Conservation (phyloP, 1,140 invertebrate genomes). For the Telenomus remus region DNA sequence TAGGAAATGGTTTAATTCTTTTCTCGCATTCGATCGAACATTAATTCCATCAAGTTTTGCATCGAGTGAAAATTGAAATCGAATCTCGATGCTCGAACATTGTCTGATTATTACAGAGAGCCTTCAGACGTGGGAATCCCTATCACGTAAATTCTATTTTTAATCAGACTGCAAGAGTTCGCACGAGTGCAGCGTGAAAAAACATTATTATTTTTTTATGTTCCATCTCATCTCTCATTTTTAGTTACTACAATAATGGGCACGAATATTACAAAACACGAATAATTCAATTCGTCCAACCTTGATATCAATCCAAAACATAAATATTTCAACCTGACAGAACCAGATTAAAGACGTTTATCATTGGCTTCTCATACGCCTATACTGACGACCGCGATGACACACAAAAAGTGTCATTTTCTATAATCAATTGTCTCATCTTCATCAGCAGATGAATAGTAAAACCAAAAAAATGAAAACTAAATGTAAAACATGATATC, state of each 20-base stretch:
- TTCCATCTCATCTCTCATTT: background rate
- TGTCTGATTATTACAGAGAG: slow-evolving; percentile 11
- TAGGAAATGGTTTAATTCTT: too few relatives aligned
- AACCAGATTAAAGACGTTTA: slow-evolving; percentile 24
- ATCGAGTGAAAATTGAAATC: background rate
- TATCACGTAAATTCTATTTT: slow-evolving; percentile 49
- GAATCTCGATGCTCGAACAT: too few relatives aligned
- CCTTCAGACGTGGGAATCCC: slow-evolving; percentile 41
- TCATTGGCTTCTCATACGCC: slow-evolving; percentile 15
- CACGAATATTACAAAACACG: background rate
- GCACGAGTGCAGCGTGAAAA: slow-evolving; percentile 16
- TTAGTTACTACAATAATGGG: background rate
- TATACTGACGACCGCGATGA: background rate
- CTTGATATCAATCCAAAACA: slow-evolving; percentile 45
- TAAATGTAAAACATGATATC: slow-evolving; percentile 20
- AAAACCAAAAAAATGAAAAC: slow-evolving; percentile 1
- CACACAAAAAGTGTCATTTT: background rate
- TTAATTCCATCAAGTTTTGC: background rate
- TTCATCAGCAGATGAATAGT: background rate
- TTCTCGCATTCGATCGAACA: too few relatives aligned
- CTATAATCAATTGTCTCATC: background rate
- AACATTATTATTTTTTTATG: slow-evolving; percentile 4
- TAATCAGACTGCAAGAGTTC: slow-evolving; percentile 21
- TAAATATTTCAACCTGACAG: slow-evolving; percentile 24
- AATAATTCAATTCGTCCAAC: slow-evolving; percentile 27